These are phyloP conservation scores for Microchrysa polita DNA, from an alignment of 2,888 invertebrate species.

Conservation along the genomic window DNA sequence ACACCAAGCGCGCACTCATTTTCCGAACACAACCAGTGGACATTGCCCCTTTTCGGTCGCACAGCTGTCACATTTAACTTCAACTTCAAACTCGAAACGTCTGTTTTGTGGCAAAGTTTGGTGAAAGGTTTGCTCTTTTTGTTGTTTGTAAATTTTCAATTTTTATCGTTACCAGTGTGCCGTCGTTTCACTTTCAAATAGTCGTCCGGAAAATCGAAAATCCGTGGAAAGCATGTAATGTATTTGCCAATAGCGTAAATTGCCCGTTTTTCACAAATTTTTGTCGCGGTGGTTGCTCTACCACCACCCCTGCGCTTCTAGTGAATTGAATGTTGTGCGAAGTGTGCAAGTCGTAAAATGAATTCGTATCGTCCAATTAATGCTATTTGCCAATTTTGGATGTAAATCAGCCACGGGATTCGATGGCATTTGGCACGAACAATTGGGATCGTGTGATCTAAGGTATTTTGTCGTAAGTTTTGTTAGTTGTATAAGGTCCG, in stretches of 20 bases:
- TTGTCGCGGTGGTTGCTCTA: neutral
- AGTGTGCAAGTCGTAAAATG: neutral
- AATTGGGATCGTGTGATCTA: neutral
- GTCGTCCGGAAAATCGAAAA: neutral
- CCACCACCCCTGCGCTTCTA: neutral
- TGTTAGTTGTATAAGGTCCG: conserved; percentile 16
- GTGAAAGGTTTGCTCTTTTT: conserved; percentile 28
- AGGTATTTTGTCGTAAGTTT: conserved; percentile 15
- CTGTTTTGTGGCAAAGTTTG: conserved; percentile 29
- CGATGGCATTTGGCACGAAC: neutral
- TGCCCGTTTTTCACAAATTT: neutral
- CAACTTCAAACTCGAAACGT: neutral
- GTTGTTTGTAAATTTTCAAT: neutral
- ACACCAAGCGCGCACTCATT: neutral
- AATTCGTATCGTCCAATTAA: too few species aligned
- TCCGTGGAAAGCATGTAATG: too few species aligned
- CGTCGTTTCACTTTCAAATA: neutral
- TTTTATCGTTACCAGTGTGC: conserved; percentile 10
- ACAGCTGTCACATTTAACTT: conserved; percentile 13
- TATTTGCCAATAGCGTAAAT: conserved; percentile 2
- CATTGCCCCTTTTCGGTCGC: neutral
- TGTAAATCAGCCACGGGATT: neutral
- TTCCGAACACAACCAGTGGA: conserved; percentile 11
- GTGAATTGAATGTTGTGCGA: too few species aligned
- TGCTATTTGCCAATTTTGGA: conserved; percentile 17